phyloP scores from a whole-genome alignment of 2,797 vertebrate species.

The Clarias platycephalus region DNA sequence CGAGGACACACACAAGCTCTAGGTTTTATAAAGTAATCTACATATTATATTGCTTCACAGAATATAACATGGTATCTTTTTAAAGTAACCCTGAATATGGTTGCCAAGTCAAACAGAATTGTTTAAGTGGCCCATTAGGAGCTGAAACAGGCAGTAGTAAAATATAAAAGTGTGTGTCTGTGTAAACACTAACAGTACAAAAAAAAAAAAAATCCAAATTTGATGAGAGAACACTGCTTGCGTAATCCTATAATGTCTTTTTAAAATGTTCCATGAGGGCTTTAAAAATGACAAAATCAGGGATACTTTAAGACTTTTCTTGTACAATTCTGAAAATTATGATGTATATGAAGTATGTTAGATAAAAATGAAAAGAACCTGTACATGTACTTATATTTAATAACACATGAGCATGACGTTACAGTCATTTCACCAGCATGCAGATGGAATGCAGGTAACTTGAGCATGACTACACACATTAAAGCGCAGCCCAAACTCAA shows the following conservation, averaged over 20 bases:
- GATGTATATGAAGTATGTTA: neutral
- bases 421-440: constrained; percentile 38
- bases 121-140: neutral
- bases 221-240: neutral
- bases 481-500: constrained; percentile 26
- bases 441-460: constrained; percentile 30
- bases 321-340: neutral
- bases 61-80: neutral
- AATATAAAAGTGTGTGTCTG: neutral
- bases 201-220: neutral
- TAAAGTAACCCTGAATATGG: constrained; percentile 17
- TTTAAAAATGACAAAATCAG: neutral
- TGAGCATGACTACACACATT: constrained; percentile 24
- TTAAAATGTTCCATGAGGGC: neutral
- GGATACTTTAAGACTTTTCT: neutral
- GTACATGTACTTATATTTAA: constrained; percentile 14
- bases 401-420: constrained; percentile 25
- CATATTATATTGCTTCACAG: neutral
- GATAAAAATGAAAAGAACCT: neutral
- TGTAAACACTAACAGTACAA: neutral
- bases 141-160: neutral
- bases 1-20: constrained; percentile 56
- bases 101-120: neutral
- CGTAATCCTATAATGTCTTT: neutral
- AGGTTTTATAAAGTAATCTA: neutral